Evolutionary conservation across 2,888 invertebrate genomes (phyloP), one percentile per base, ranked within the genome.

Genomic region (Pyralis farinalis): DNA sequence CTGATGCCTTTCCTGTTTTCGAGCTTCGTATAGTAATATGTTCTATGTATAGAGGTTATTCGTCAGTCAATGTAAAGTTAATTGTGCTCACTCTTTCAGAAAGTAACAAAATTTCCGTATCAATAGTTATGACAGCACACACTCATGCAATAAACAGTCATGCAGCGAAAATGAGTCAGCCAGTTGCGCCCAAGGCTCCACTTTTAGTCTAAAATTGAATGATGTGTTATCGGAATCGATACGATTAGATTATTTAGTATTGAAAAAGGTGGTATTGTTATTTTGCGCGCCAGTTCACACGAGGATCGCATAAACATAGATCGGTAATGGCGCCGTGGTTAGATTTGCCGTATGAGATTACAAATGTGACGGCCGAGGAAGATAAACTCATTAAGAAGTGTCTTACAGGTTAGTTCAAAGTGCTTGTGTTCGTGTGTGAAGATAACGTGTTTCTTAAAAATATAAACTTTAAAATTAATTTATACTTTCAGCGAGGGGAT

Each of bases 301-400:
- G 42, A 36, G 37, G 33, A 16, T 8, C 27, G 33, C 22, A 16
- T 12, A 32, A 16, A 38, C n/a, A 21, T 9, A 32, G 12, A 20
- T 37, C 9, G 34, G 53, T 44, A 6, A 85, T 87, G 86, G 66
- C 81, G 34, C 82, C 84, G 1, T 70, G 69, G 67, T 47, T 68
- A 34, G 69, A 81, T 2, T 54, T 82, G 27, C 86, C 86, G 0
- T 84, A 77, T 37, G 73, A 81, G 32, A 78, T 87, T 8, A 67
- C 55, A 4, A 58, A 72, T 28, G 81, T 85, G 20, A 65, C 72
- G 0, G 43, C 70, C 0, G 86, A 86, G 8, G 87, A 88, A 40
- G 79, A 82, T 7, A 85, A 79, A 45, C 36, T 77, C 1, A 78
- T 86, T 22, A 77, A 73, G 47, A 87, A 82, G 68, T 86, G 85